Percentiles rank a stretch among this genome's conserved stretches.
Evolutionary conservation across 1,140 invertebrate species (phyloP).

Genomic region (Panagrolaimus sp.): DNA sequence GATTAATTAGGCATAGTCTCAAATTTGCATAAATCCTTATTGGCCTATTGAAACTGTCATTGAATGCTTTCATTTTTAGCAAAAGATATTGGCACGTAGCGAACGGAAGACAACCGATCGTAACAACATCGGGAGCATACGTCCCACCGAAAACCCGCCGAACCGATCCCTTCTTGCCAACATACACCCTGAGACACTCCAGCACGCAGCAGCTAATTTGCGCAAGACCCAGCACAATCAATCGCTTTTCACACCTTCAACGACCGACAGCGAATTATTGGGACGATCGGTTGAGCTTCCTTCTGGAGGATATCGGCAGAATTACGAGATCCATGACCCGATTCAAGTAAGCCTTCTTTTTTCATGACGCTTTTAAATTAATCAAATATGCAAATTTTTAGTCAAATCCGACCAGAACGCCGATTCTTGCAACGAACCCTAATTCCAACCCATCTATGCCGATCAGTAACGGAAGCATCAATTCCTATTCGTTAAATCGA

Average conservation of each 20-base stretch:
- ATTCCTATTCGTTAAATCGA: constrained; percentile 39
- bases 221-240: constrained; percentile 49
- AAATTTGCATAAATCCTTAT: neutral
- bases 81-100: constrained; percentile 36
- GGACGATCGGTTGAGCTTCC: constrained; percentile 42
- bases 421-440: constrained; percentile 48
- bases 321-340: constrained; percentile 37
- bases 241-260: constrained; percentile 38
- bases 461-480: constrained; percentile 35
- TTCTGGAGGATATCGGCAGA: constrained; percentile 45
- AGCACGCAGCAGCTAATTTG: constrained; percentile 50
- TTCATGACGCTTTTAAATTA: neutral
- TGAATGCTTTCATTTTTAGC: no score
- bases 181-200: constrained; percentile 45
- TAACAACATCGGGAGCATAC: constrained; percentile 48
- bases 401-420: neutral
- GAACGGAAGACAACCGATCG: constrained; percentile 47
- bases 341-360: constrained; percentile 29
- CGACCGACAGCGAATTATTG: constrained; percentile 15
- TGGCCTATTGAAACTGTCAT: neutral
- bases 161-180: constrained; percentile 44
- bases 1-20: neutral
- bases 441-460: constrained; percentile 35
- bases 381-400: neutral
- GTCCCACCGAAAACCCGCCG: constrained; percentile 39